Base-by-base conservation (phyloP, 2,113 vertebrate species). In the Pachypanchax playfairii region DNA sequence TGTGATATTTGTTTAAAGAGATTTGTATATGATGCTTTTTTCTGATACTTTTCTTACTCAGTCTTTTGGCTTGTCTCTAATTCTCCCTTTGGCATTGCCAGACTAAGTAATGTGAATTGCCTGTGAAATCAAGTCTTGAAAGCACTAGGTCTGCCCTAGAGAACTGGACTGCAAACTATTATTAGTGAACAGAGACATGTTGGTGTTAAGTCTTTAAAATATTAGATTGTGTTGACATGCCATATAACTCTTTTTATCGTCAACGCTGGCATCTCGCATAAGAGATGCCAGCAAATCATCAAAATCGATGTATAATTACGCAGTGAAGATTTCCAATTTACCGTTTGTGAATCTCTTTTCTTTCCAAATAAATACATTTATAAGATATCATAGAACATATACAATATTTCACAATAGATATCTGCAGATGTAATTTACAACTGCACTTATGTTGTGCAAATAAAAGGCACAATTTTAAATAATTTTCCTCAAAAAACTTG, bases 131-230 rank as follows among this genome's bases (percentile, higher is more conserved):
- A 80, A 83, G 79, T 85, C 74, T 82, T 83, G 85, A 75, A 84
- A 89, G 88, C 83, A 80, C 86, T 86, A 81, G 70, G 77, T 77
- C 70, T 79, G 79, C 76, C 90, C 87, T 57, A 71, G 89, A 87
- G 87, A 82, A 88, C 87, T 87, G 83, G 85, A 78, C 85, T 85
- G 90, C 88, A 91, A 91, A 90, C 83, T 85, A 77, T 87, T 83
- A 89, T 92, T 90, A 90, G 86, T 61, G 70, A 76, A 62, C 60
- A 38, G 76, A 85, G 76, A 80, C n/a, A n/a, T n/a, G n/a, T n/a
- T n/a, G 87, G 80, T 77, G 79, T 78, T 62, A 80, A 84, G 80
- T 87, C 87, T 87, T 88, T 74, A 70, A 88, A 88, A 88, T 79
- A 80, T 82, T 84, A 84, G 83, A 86, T 82, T 68, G 72, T 75